Evolutionary conservation across 1,140 invertebrate species (phyloP).

Genomic region (Drosophila paulistorum): DNA sequence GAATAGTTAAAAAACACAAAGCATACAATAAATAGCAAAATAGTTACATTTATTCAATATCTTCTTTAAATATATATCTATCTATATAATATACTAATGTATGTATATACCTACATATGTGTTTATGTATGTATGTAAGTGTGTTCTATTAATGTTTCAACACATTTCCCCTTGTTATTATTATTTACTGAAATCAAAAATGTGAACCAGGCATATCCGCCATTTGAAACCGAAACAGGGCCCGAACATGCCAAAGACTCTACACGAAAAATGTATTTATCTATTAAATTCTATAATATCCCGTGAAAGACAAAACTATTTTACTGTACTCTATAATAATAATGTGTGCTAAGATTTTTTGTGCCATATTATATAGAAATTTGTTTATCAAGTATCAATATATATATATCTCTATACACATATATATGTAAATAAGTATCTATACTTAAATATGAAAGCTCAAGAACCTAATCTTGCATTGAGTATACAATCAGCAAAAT

Average conservation of each 20-base stretch:
- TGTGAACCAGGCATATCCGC: conserved; percentile 42
- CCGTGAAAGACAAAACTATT: not conserved
- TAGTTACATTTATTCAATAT: conserved; percentile 34
- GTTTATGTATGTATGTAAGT: conserved; percentile 32
- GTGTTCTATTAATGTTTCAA: conserved; percentile 15
- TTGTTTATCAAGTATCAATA: conserved; percentile 8
- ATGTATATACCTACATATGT: conserved; percentile 37
- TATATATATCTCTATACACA: conserved; percentile 18
- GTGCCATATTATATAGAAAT: conserved; percentile 17
- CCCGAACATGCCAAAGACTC: conserved; percentile 54
- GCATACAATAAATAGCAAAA: conserved; percentile 40
- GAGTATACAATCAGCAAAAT: conserved; percentile 10
- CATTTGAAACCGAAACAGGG: conserved; percentile 39
- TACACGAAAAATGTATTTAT: conserved; percentile 30
- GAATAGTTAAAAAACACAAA: conserved; percentile 3
- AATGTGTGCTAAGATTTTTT: conserved; percentile 13
- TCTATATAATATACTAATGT: conserved; percentile 2
- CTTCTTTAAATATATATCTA: conserved; percentile 35
- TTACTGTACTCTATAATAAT: not conserved
- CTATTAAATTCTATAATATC: not conserved
- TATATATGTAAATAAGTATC: conserved; percentile 5
- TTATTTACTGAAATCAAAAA: not conserved
- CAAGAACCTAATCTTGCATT: conserved; percentile 2
- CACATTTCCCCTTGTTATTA: not conserved
- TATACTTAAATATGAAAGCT: conserved; percentile 12